Evolutionary conservation across 1,140 invertebrate species (phyloP).

Genomic region (Stegodyphus dumicola): DNA sequence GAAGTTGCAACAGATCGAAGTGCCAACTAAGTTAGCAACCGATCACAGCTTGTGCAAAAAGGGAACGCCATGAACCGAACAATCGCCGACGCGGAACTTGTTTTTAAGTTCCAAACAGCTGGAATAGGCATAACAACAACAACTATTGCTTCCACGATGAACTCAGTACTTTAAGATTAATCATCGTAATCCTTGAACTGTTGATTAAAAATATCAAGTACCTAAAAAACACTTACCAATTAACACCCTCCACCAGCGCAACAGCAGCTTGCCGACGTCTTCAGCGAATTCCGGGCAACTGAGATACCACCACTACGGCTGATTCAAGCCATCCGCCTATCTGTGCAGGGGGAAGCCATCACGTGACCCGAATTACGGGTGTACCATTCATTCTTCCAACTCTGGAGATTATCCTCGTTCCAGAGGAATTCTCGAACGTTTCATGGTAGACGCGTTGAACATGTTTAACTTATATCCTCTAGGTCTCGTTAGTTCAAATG

Average conservation of each 20-base stretch:
- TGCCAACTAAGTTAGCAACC: too few species aligned
- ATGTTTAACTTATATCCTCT: too few species aligned
- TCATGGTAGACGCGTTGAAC: too few species aligned
- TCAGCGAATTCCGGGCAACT: slow-evolving; percentile 48
- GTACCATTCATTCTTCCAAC: neutral
- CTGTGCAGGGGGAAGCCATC: slow-evolving; percentile 29
- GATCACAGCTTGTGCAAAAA: too few species aligned
- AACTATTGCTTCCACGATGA: neutral
- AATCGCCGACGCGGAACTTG: too few species aligned
- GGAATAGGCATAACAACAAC: neutral
- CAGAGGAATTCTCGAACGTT: neutral
- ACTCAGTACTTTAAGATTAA: neutral
- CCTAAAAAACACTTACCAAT: neutral
- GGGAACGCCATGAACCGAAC: too few species aligned
- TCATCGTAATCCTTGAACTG: neutral
- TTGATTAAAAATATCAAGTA: neutral
- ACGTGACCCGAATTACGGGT: slow-evolving; percentile 38
- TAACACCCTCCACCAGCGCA: neutral
- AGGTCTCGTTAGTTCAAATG: too few species aligned
- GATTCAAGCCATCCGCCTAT: slow-evolving; percentile 40
- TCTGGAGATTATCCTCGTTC: neutral
- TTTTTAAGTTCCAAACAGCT: neutral
- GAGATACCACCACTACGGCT: slow-evolving; percentile 14
- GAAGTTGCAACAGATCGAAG: too few species aligned
- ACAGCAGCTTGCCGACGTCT: slow-evolving; percentile 1